A percentile compares a stretch with the other conserved stretches of the same genome.
Conservation (phyloP, 2,797 vertebrate species). For the Platyrinchus mystaceus region DNA sequence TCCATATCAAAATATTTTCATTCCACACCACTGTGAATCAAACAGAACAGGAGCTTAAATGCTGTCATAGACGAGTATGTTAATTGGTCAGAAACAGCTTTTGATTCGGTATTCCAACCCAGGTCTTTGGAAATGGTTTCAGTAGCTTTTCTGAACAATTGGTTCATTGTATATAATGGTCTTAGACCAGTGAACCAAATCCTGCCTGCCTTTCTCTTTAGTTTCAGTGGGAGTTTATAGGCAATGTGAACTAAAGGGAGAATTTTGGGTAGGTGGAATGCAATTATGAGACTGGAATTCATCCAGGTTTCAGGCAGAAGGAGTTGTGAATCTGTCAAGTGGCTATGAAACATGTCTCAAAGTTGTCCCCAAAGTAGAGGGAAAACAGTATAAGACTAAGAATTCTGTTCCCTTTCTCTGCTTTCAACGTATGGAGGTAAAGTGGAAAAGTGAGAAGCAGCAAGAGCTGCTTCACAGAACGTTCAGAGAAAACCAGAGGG, state of each 20-base stretch:
- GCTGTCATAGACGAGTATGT: background rate
- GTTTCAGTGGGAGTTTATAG: background rate
- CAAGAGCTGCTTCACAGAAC: background rate
- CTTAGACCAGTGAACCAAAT: background rate
- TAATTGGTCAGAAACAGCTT: background rate
- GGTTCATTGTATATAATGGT: background rate
- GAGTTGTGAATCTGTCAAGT: background rate
- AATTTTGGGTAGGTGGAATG: background rate
- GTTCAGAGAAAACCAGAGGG: background rate
- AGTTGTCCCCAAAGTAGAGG: background rate
- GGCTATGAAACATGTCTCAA: background rate
- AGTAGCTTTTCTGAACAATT: background rate
- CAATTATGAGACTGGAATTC: background rate
- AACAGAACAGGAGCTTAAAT: background rate
- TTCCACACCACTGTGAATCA: background rate
- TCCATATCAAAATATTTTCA: background rate
- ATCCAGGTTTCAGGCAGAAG: background rate
- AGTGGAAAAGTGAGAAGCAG: background rate
- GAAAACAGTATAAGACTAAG: background rate
- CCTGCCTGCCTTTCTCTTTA: constrained; percentile 1
- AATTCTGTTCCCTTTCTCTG: background rate
- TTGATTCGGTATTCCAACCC: background rate
- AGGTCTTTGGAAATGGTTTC: background rate
- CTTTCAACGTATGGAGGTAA: background rate
- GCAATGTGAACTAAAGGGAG: background rate